Percentiles rank a stretch among this genome's conserved stretches.
Conservation (phyloP, 2,113 vertebrate species). For the Puma concolor region DNA sequence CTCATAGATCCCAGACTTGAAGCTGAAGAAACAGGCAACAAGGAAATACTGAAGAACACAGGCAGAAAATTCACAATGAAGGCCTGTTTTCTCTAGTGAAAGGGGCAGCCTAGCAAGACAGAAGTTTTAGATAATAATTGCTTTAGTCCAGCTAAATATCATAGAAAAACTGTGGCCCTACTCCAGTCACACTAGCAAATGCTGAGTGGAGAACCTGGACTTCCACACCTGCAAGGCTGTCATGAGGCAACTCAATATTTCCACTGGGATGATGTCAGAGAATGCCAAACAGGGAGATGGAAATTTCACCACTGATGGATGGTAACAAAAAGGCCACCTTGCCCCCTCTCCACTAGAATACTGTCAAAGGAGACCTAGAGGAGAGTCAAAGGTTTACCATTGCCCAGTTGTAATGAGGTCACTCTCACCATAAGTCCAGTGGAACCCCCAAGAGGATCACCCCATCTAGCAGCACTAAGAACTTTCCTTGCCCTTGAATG, state of each 20-base stretch:
- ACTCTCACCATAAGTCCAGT: background rate
- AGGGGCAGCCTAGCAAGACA: background rate
- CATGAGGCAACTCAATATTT: background rate
- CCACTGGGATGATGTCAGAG: background rate
- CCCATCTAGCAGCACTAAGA: background rate
- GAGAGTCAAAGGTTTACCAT: background rate
- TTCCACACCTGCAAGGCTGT: background rate
- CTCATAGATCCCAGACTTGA: background rate
- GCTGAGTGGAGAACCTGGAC: background rate
- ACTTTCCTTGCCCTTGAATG: background rate
- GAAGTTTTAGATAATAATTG: background rate
- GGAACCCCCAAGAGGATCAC: background rate
- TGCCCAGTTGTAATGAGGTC: background rate
- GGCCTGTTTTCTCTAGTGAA: background rate
- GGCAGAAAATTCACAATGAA: background rate
- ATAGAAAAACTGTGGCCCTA: background rate
- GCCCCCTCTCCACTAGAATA: background rate
- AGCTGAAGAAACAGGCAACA: background rate
- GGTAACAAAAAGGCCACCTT: background rate
- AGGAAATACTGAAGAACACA: background rate
- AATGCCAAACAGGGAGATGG: background rate
- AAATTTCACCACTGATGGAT: background rate
- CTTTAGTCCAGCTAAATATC: background rate
- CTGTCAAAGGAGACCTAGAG: background rate
- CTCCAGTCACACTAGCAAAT: background rate